A percentile compares a stretch with the other conserved stretches of the same genome.
These are phyloP conservation scores for Scaptomyza flava DNA, from an alignment of 2,888 invertebrate genomes.

Conservation along the genomic window DNA sequence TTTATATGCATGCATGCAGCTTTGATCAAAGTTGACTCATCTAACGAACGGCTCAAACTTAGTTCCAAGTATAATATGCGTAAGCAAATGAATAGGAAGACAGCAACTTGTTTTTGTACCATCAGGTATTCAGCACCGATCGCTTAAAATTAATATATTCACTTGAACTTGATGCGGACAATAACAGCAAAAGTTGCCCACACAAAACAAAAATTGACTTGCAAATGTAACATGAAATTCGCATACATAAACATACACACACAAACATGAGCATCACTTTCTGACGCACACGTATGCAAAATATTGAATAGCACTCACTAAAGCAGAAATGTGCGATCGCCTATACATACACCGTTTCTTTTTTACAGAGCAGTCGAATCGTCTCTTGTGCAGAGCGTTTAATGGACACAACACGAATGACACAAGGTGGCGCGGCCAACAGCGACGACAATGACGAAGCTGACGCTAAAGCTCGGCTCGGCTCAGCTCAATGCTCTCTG, in stretches of 20 bases:
- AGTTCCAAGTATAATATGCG: conserved; percentile 9
- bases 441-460: conserved; percentile 31
- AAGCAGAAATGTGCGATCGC: conserved; percentile 36
- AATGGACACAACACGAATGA: conserved; percentile 66
- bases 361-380: conserved; percentile 33
- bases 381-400: conserved; percentile 40
- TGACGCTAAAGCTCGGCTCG: conserved; percentile 42
- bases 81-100: conserved; percentile 10
- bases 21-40: conserved; percentile 1
- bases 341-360: conserved; percentile 19
- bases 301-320: conserved; percentile 54
- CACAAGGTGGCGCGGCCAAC: conserved; percentile 45
- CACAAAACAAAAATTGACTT: conserved; percentile 21
- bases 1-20: not conserved
- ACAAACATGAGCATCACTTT: conserved; percentile 18
- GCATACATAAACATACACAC: conserved; percentile 17
- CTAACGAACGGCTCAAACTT: not conserved
- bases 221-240: conserved; percentile 42
- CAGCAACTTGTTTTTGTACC: conserved; percentile 15
- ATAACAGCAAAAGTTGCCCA: conserved; percentile 22
- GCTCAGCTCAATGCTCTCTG: conserved; percentile 38
- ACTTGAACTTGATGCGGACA: conserved; percentile 13
- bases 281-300: conserved; percentile 75
- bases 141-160: not conserved
- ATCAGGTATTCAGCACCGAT: not conserved